Evolutionary conservation across 2,113 vertebrate genomes (phyloP), one percentile per base, ranked within the genome.

Genomic region (Pseudorasbora parva): DNA sequence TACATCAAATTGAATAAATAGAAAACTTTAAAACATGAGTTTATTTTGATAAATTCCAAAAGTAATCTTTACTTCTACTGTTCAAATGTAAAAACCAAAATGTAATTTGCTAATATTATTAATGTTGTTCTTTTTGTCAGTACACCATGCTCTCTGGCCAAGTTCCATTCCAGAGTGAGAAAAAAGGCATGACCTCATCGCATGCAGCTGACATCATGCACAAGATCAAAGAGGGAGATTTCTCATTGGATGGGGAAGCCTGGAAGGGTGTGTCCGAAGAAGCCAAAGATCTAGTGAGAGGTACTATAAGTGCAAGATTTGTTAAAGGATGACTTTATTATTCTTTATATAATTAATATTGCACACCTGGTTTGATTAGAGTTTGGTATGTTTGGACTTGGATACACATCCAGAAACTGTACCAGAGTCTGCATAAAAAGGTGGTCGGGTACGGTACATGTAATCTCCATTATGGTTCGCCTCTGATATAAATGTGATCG

Each of bases 111-210:
- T 78, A 10, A 45, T 45, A 51, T 33, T 17, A 2, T 68, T 41
- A 23, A 23, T 86, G 14, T 15, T 86, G 4, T 43, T 81, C 77
- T 56, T 37, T 19, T 49, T 51, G 1, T 64, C 82, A 97, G 96
- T 97, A 97, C 92, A 98, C 97, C 88, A 98, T 98, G 95, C 94
- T 98, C 81, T 97, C 96, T 0, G 97, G 97, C 51, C 96, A 97
- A 90, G 96, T 97, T 83, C 97, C 97, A 5, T 97, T 98, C 93
- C 96, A 96, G 91, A 96, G 95, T 68, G 93, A 92, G 73, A 94
- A 94, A 30, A 92, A 93, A 82, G 95, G 95, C 66, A 94, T 96
- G 85, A 96, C 96, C 10, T 95, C 95, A 9, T 96, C 93, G 21
- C 95, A 94, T 27, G 95, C 96, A 0, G 95, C 95, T 0, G 97